Percentiles rank a stretch among this genome's conserved stretches.
phyloP scores from a whole-genome alignment of 2,113 vertebrate genomes.

The Gracilinanus agilis region DNA sequence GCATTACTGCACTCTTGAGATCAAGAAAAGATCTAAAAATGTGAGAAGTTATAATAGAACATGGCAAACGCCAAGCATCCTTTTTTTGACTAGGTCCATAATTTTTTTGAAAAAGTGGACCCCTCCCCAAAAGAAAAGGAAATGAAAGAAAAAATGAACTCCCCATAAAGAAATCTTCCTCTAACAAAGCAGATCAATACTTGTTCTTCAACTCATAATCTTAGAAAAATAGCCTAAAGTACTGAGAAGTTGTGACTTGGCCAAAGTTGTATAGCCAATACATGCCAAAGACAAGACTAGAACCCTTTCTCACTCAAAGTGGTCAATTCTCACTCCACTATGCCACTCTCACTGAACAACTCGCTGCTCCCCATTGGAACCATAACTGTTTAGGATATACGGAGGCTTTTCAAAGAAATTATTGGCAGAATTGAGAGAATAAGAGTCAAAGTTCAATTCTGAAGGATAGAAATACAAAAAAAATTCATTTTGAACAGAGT shows the following conservation, averaged over 20 bases:
- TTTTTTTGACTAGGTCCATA: not conserved
- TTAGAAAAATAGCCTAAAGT: not conserved
- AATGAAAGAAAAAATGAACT: not conserved
- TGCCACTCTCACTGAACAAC: not conserved
- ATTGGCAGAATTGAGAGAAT: not conserved
- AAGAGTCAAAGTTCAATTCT: constrained; percentile 3
- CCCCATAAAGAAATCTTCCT: not conserved
- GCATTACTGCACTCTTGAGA: not conserved
- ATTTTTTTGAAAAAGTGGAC: not conserved
- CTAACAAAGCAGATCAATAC: not conserved
- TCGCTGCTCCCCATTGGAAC: not conserved
- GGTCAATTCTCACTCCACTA: not conserved
- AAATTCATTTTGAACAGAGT: not conserved
- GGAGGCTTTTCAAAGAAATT: constrained; percentile 17
- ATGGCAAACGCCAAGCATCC: not conserved
- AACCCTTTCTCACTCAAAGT: not conserved
- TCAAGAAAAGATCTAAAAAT: not conserved
- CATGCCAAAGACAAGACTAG: not conserved
- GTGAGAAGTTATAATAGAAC: not conserved
- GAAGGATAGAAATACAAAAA: not conserved
- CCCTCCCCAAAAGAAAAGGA: too few species aligned
- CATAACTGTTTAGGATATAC: not conserved
- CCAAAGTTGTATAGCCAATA: not conserved
- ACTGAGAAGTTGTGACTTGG: not conserved
- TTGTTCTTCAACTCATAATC: not conserved